Base-by-base conservation (phyloP, 2,797 vertebrate species). In the Tiaroga cobitis region DNA sequence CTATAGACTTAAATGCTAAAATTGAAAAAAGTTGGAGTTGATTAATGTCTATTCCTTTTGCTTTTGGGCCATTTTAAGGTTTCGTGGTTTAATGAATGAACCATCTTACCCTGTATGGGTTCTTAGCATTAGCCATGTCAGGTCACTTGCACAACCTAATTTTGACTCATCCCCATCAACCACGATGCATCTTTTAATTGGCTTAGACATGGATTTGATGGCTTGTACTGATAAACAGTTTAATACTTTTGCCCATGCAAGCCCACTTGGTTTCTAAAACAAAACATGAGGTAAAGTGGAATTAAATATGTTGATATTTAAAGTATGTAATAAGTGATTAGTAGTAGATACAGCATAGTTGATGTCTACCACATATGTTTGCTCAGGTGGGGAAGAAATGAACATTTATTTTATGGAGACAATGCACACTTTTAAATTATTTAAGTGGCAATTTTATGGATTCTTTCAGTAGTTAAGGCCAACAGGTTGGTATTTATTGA, bases 121-220 rank as follows among this genome's bases (percentile, higher is more conserved):
- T 80, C 21, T 85, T 79, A 74, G 76, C 75, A 65, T 70, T 65
- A 49, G 26, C 59, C 18, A 21, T 26, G 21, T 70, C 5, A 1
- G 80, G 49, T 54, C 80, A 70, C 67, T 54, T 70, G 32, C 67
- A 37, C 49, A 81, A 74, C 19, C 54, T 87, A 83, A 81, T 73
- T 84, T 87, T 75, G 49, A 63, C 72, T 79, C 65, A 43, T 74
- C 65, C 68, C 75, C 54, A 85, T 77, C 46, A 59, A 61, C n/a
- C 43, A 7, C 11, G 49, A 63, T 85, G 86, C 83, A 78, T 26
- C 70, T 83, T 83, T 81, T 78, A 79, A 84, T 81, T 89, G 77
- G 77, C 67, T 79, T 86, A n/a, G 75, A 65, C 65, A 81, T 75
- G 72, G 67, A 80, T 82, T 83, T 82, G 56, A 78, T 43, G 41